Evolutionary conservation across 2,113 vertebrate species (phyloP), one percentile per base, ranked within the genome.

Genomic region (Ardeotis arabs): DNA sequence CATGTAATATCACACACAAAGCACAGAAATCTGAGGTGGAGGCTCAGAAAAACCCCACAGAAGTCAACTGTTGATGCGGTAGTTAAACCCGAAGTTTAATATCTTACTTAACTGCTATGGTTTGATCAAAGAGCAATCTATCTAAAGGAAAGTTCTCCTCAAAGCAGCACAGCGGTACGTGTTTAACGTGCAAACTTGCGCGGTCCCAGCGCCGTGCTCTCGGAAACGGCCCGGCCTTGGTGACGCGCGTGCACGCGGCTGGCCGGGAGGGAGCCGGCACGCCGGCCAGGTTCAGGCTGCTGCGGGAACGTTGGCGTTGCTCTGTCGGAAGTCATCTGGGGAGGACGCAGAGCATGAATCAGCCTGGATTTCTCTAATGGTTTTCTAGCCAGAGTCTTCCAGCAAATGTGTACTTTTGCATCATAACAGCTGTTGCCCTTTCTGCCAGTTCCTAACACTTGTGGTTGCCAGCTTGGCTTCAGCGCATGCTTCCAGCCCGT

Each of bases 361-460:
- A 89, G 67, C 17, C 84, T 67, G 74, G 31, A 87, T 77, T 79
- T 92, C 82, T 89, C 91, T 72, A 72, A 87, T 50, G 78, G 66
- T 53, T 80, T 90, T 58, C 63, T 59, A 84, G 93, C 84, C 87
- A 87, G 76, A 77, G 58, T 66, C 96, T 96, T 86, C 68, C 74
- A 90, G 81, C 73, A 96, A 97, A 95, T 58, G 37, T 12, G 62
- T 72, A 22, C 63, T 96, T 94, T 82, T 95, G 64, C 74, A 95
- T 94, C 64, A 24, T 5, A 74, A 19, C 92, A 91, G 78, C 73
- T 96, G 64, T n/a, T 89, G 85, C 88, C 91, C 85, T 93, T 95
- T 90, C 90, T 95, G 72, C 92, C 81, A 83, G 77, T 87, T 86
- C 55, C 92, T 80, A 87, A 58, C 63, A 9, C 44, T 85, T 59